phyloP scores from a whole-genome alignment of 2,888 invertebrate genomes.

The Tipula lateralis region DNA sequence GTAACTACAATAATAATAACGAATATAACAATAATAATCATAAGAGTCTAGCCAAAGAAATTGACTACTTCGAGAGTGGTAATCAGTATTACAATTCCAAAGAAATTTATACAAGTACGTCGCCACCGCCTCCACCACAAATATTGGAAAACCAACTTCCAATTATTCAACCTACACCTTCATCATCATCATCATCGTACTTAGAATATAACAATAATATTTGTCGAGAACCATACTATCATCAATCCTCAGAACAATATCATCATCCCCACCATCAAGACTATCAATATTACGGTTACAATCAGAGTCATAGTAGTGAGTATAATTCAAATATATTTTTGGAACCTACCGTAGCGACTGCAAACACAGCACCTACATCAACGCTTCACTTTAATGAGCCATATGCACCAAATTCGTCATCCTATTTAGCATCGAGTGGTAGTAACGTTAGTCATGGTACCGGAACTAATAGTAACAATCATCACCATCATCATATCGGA shows the following conservation, averaged over 20 bases:
- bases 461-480: not conserved
- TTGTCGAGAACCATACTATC: not conserved
- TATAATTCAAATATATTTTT: not conserved
- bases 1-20: slow-evolving; percentile 5
- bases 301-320: not conserved
- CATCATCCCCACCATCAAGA: slow-evolving; percentile 25
- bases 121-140: slow-evolving; percentile 25
- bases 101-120: not conserved
- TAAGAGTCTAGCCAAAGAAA: slow-evolving; percentile 7
- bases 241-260: not conserved
- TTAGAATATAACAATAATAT: not conserved
- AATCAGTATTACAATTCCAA: slow-evolving; percentile 25
- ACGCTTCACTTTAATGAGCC: not conserved
- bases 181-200: not conserved
- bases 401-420: not conserved
- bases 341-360: not conserved
- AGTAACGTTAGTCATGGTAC: not conserved
- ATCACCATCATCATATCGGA: not conserved
- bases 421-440: not conserved
- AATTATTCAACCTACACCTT: not conserved
- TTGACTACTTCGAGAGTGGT: not conserved
- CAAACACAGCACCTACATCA: not conserved
- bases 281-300: not conserved
- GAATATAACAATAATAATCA: slow-evolving; percentile 20
- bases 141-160: not conserved